These are phyloP conservation scores for Eremophila alpestris DNA, from an alignment of 2,797 vertebrate genomes.

Conservation along the genomic window DNA sequence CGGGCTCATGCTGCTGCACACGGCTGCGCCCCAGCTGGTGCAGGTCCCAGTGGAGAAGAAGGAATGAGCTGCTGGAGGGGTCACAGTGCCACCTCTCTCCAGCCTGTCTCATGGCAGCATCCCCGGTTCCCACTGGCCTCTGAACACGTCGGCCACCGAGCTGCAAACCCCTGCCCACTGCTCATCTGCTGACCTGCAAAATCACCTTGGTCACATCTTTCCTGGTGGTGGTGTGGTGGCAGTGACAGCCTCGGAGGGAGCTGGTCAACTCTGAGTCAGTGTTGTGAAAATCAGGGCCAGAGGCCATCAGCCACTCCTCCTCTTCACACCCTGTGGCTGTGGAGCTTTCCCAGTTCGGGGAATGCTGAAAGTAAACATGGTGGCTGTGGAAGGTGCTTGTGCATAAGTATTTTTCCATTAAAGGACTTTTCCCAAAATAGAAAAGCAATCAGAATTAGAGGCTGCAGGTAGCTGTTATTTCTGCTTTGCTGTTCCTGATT, in stretches of 20 bases:
- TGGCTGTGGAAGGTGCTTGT: neutral
- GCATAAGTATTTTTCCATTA: neutral
- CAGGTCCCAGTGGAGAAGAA: slow-evolving; percentile 44
- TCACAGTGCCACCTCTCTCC: fast-evolving
- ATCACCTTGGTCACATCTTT: fast-evolving
- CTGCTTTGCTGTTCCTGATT: neutral
- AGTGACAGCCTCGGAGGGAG: neutral
- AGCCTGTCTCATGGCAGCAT: fast-evolving
- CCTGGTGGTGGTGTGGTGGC: neutral
- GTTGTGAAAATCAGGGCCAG: neutral
- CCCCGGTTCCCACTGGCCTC: neutral
- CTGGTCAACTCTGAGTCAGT: neutral
- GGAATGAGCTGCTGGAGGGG: slow-evolving; percentile 1
- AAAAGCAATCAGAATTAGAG: neutral
- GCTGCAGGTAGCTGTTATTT: neutral
- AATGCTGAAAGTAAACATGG: slow-evolving; percentile 11
- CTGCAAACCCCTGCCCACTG: neutral
- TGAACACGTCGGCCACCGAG: fast-evolving
- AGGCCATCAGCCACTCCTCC: neutral
- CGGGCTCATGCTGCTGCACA: slow-evolving; percentile 86
- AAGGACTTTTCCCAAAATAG: neutral
- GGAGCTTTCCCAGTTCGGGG: neutral
- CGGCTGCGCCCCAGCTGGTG: slow-evolving; percentile 44
- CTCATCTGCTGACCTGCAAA: neutral
- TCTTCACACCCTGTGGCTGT: neutral